A percentile compares a stretch with the other conserved stretches of the same genome.
phyloP scores from a whole-genome alignment of 2,888 invertebrate species.

The Drosophila buzzatii region DNA sequence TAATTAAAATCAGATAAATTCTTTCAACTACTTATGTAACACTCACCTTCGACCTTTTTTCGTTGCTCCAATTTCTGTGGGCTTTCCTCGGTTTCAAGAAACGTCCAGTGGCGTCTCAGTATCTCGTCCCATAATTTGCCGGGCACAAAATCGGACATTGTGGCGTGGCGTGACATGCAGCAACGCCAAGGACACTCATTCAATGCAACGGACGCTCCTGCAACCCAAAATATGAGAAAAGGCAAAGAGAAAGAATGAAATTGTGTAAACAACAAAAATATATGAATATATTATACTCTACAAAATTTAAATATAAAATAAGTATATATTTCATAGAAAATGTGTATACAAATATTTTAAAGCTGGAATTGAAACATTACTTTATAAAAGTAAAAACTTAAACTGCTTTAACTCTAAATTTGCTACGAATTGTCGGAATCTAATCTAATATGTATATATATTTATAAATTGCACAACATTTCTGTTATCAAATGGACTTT shows the following conservation, averaged over 20 bases:
- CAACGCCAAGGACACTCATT: slow-evolving; percentile 72
- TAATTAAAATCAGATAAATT: too few species aligned
- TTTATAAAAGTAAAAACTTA: not conserved
- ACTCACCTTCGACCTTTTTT: slow-evolving; percentile 91
- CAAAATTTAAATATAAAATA: not conserved
- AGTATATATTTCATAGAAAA: not conserved
- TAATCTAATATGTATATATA: slow-evolving; percentile 2
- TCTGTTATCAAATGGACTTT: not conserved
- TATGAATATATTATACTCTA: not conserved
- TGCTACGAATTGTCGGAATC: not conserved
- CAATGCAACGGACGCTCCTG: slow-evolving; percentile 68
- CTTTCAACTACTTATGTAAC: not conserved
- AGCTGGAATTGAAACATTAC: not conserved
- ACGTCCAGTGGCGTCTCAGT: slow-evolving; percentile 91
- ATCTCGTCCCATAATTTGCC: slow-evolving; percentile 89
- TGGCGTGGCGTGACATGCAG: slow-evolving; percentile 64
- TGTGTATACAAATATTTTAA: not conserved
- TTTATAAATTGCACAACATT: slow-evolving; percentile 4
- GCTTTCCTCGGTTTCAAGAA: slow-evolving; percentile 92
- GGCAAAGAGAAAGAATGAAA: slow-evolving; percentile 9
- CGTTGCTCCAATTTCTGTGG: slow-evolving; percentile 91
- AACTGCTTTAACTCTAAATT: not conserved
- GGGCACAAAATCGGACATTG: slow-evolving; percentile 85
- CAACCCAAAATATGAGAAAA: slow-evolving; percentile 22
- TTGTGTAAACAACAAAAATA: not conserved